A percentile compares a stretch with the other conserved stretches of the same genome.
These are phyloP conservation scores for Oscheius sp. DNA, from an alignment of 2,888 invertebrate species.

Conservation along the genomic window DNA sequence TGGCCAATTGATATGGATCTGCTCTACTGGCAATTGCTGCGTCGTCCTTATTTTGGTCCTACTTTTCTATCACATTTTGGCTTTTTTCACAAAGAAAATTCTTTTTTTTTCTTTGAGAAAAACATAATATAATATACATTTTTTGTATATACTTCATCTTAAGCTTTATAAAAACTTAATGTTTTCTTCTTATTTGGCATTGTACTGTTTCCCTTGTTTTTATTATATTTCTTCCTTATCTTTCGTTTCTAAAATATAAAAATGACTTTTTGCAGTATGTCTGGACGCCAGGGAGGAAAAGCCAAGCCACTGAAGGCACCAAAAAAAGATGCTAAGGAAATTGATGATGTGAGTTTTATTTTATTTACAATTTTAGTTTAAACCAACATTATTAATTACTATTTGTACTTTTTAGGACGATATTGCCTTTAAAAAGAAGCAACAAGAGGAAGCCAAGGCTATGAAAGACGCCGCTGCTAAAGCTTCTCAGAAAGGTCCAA, in stretches of 20 bases:
- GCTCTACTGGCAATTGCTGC: too few relatives aligned
- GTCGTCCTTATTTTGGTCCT: too few relatives aligned
- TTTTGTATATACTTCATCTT: too few relatives aligned
- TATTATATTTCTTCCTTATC: neutral
- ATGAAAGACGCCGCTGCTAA: constrained; percentile 65
- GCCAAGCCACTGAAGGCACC: constrained; percentile 66
- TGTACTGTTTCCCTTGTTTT: neutral
- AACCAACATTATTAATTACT: too few relatives aligned
- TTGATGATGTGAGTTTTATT: constrained; percentile 52
- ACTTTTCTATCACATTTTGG: too few relatives aligned
- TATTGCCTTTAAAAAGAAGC: constrained; percentile 68
- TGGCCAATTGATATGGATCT: too few relatives aligned
- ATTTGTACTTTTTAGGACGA: constrained; percentile 58
- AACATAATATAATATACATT: too few relatives aligned
- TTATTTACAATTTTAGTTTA: too few relatives aligned
- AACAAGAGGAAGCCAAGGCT: constrained; percentile 66
- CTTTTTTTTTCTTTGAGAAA: too few relatives aligned
- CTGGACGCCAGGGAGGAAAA: constrained; percentile 68
- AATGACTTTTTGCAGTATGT: constrained; percentile 51
- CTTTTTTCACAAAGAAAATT: too few relatives aligned
- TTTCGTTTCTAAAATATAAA: neutral
- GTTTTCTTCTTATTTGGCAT: too few relatives aligned
- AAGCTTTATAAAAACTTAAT: too few relatives aligned
- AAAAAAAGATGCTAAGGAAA: constrained; percentile 61
- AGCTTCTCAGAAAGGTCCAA: constrained; percentile 64